Percentiles rank a stretch among this genome's conserved stretches.
Evolutionary conservation across 2,113 vertebrate species (phyloP).

Genomic region (Pteropus alecto): DNA sequence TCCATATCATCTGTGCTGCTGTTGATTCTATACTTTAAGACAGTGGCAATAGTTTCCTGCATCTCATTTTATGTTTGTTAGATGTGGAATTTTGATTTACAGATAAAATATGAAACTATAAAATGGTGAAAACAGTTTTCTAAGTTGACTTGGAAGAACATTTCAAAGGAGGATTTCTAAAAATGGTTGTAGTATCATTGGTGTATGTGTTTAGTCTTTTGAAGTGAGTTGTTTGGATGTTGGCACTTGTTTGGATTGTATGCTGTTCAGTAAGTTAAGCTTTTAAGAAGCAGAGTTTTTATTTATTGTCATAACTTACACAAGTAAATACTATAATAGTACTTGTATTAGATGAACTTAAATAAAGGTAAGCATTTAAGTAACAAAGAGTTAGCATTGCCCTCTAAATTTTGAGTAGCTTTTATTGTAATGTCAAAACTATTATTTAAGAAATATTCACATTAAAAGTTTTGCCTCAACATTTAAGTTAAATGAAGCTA

Average conservation of each 20-base stretch:
- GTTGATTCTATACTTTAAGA: not conserved
- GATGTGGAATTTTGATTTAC: not conserved
- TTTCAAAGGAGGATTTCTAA: not conserved
- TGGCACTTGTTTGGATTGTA: not conserved
- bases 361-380: slow-evolving; percentile 35
- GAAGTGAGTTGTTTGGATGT: not conserved
- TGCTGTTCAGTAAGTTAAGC: not conserved
- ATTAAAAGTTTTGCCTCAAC: slow-evolving; percentile 54
- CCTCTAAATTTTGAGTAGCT: not conserved
- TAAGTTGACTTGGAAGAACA: slow-evolving; percentile 1
- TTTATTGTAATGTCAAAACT: slow-evolving; percentile 24
- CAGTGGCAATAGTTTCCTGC: not conserved
- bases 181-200: not conserved
- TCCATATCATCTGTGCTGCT: not conserved
- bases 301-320: not conserved
- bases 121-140: not conserved
- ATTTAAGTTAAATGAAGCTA: slow-evolving; percentile 63
- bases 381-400: slow-evolving; percentile 45
- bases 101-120: slow-evolving; percentile 31
- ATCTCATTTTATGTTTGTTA: not conserved
- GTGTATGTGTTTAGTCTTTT: not conserved
- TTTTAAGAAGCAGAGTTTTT: not conserved
- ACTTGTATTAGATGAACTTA: slow-evolving; percentile 41
- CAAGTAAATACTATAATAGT: slow-evolving; percentile 44
- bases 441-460: slow-evolving; percentile 55